Percentiles rank a stretch among this genome's conserved stretches.
Evolutionary conservation across 2,113 vertebrate genomes (phyloP).

Genomic region (Hypanus sabinus): DNA sequence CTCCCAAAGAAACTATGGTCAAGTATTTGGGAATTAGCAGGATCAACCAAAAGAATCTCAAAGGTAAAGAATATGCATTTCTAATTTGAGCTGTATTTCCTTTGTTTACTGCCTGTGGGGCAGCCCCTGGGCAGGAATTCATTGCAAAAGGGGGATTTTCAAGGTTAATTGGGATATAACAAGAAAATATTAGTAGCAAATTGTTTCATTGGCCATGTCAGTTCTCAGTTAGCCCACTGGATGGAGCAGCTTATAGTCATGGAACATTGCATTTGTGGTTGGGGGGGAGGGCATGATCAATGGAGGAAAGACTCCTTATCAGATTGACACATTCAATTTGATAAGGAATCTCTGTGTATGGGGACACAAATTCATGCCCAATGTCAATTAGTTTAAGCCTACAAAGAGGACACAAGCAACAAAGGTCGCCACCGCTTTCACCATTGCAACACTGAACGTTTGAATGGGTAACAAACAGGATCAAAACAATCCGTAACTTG

Average conservation of each 20-base stretch:
- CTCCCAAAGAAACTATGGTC: background rate
- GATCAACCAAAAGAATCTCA: background rate
- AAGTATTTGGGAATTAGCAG: background rate
- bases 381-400: background rate
- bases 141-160: background rate
- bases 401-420: background rate
- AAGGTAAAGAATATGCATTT: background rate
- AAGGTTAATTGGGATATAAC: background rate
- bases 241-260: conserved; percentile 11
- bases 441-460: background rate
- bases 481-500: background rate
- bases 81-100: background rate
- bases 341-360: background rate
- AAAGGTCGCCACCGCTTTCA: background rate
- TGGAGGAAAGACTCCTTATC: background rate
- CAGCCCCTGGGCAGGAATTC: background rate
- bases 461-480: background rate
- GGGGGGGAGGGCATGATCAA: background rate
- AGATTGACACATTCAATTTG: background rate
- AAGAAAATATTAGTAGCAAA: background rate
- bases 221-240: conserved; percentile 30
- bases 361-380: background rate
- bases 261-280: background rate
- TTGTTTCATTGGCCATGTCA: conserved; percentile 19
- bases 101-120: background rate